Base-by-base conservation (phyloP, 1,140 invertebrate species). In the Brachionus plicatilis region DNA sequence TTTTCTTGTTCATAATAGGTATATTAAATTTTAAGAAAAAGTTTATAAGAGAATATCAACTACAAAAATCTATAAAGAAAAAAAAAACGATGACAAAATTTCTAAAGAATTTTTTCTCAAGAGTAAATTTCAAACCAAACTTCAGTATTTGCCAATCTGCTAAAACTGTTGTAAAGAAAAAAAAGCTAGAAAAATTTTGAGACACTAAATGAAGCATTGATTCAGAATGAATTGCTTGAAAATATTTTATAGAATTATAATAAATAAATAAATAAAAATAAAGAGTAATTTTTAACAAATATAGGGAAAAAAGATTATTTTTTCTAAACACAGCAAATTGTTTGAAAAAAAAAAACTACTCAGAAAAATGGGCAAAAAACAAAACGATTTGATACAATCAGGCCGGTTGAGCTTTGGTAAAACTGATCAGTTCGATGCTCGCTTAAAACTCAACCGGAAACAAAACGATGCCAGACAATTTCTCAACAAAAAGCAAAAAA, bases 371-470 rank as follows among this genome's bases (percentile, higher is more conserved):
- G 72, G 72, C 9, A 60, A 27, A 50, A 76, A 76, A 27, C 41
- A 47, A 76, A 33, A 12, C 8, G 43, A 82, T 17, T 47, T 82
- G 8, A 37, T 82, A 27, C 8, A 65, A 60, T 65, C 79, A 65
- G 53, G 79, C 6, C 79, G 79, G 6, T 66, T 82, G 43, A 65
- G n/a, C 20, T 60, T 41, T 65, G 53, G 24, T 6, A 60, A 56
- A 65, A 56, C 20, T n/a, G 6, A 12, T 14, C n/a, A 65, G n/a
- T 82, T 82, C n/a, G 79, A 82, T 47, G 79, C 79, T 9, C 79
- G 79, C n/a, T 66, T 68, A 45, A 60, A 68, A 47, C 53, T 82
- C 9, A 82, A 65, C 37, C n/a, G 43, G n/a, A 60, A 60, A 37
- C 29, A 68, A 60, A 24, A 14, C 2, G 79, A 82, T 24, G 79